phyloP scores from a whole-genome alignment of 2,888 invertebrate genomes.

The Nomada hirtipes region DNA sequence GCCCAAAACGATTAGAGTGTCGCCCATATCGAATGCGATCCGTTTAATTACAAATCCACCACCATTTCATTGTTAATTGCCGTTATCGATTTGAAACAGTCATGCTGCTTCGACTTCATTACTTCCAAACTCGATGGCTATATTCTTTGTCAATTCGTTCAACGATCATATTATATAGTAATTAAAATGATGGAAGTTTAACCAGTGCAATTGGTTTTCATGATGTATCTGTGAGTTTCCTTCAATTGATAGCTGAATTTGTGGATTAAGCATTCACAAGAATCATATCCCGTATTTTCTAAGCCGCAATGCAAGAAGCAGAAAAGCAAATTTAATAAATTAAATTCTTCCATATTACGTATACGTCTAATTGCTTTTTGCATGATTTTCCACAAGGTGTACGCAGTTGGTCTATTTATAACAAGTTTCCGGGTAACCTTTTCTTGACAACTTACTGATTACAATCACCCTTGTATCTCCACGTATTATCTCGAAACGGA shows the following conservation, averaged over 20 bases:
- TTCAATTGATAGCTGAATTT: not conserved
- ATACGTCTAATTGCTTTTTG: too few relatives aligned
- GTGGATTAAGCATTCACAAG: not conserved
- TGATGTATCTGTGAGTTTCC: not conserved
- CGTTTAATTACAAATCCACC: not conserved
- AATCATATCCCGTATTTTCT: not conserved
- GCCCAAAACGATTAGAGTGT: not conserved
- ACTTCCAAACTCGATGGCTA: slow-evolving; percentile 11
- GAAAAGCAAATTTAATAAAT: too few relatives aligned
- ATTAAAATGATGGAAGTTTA: not conserved
- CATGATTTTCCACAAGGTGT: too few relatives aligned
- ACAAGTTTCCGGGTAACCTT: too few relatives aligned
- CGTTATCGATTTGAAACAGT: not conserved
- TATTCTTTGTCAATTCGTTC: not conserved
- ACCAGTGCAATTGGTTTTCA: not conserved
- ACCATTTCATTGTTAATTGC: slow-evolving; percentile 1
- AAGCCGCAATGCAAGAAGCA: not conserved
- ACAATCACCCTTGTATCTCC: too few relatives aligned
- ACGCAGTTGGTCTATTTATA: too few relatives aligned
- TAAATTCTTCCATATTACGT: too few relatives aligned
- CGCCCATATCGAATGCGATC: not conserved
- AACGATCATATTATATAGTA: not conserved
- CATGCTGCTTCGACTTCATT: not conserved
- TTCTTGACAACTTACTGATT: too few relatives aligned
- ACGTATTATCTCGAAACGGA: too few relatives aligned